Evolutionary conservation across 2,797 vertebrate genomes (phyloP), one percentile per base, ranked within the genome.

Genomic region (Danio aesculapii): DNA sequence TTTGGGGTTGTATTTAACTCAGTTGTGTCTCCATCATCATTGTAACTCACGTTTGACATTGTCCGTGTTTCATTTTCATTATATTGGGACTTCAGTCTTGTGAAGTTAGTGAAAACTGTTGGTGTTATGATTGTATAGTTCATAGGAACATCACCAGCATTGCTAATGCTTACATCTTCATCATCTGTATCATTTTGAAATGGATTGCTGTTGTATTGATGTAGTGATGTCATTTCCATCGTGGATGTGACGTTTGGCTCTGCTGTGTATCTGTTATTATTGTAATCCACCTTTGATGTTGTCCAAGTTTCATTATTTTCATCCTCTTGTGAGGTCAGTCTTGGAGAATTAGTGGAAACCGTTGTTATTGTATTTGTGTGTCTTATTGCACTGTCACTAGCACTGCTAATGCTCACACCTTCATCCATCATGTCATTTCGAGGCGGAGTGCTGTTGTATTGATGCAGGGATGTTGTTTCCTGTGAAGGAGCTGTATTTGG

Each of bases 71-170:
- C 1, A 30, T 30, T 30, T 30, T 30, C 30, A 1, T 49, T 12
- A 8, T 49, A 8, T 49, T 49, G 47, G 7, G 12, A 12, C 8
- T 8, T 8, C 1, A 49, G 12, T 49, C 47, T 49, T 41, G 8
- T 10, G 52, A 19, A 62, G 16, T 74, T 76, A 55, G 50, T 17
- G 58, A 64, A 62, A 49, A 66, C 55, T 12, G 49, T 74, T 61
- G 71, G 17, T 13, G 8, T 47, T 73, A 53, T 21, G 14, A 46
- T 21, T 49, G 47, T 49, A 5, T 49, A 12, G 47, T 12, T 49
- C 47, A 49, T 49, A 12, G 47, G 47, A 49, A 8, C 12, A 8
- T 5, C 47, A 58, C 17, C 52, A 1, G 12, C n/a, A 6, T 6
- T 43, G 39, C 7, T 70, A 44, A 19, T 9, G 1, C 39, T 53